phyloP scores from a whole-genome alignment of 2,797 vertebrate genomes.

The Natrix natrix region DNA sequence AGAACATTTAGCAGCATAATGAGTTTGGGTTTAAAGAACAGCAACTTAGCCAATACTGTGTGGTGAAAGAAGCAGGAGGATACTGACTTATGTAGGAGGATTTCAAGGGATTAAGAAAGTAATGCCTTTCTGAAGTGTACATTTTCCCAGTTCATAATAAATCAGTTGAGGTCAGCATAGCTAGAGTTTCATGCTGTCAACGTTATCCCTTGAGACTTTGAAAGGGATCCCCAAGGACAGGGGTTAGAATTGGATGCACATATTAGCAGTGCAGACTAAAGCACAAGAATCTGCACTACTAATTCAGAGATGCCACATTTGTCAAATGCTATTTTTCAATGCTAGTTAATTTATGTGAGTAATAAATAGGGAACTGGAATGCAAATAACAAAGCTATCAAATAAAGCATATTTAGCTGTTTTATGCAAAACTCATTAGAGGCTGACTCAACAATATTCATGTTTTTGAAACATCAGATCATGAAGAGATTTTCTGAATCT shows the following conservation, averaged over 20 bases:
- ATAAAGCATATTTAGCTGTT: background rate
- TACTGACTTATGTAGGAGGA: background rate
- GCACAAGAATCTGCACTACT: background rate
- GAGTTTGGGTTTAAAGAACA: background rate
- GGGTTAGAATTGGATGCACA: background rate
- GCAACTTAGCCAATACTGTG: background rate
- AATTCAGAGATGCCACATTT: background rate
- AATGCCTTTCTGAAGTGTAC: background rate
- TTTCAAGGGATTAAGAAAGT: background rate
- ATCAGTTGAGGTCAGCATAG: slow-evolving; percentile 3
- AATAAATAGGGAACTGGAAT: background rate
- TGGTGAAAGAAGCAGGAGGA: background rate
- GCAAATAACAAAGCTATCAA: background rate
- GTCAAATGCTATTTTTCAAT: background rate
- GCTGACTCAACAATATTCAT: background rate
- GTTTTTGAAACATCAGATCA: background rate
- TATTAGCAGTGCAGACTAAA: background rate
- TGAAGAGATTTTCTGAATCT: background rate
- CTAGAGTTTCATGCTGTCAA: slow-evolving; percentile 7
- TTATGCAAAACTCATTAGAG: background rate
- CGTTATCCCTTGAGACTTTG: background rate
- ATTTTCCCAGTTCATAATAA: slow-evolving; percentile 5
- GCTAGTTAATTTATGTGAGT: background rate
- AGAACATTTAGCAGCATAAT: background rate
- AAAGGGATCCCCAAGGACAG: background rate